Conservation (phyloP, 2,797 vertebrate species). For the Sebastes paucispinis region DNA sequence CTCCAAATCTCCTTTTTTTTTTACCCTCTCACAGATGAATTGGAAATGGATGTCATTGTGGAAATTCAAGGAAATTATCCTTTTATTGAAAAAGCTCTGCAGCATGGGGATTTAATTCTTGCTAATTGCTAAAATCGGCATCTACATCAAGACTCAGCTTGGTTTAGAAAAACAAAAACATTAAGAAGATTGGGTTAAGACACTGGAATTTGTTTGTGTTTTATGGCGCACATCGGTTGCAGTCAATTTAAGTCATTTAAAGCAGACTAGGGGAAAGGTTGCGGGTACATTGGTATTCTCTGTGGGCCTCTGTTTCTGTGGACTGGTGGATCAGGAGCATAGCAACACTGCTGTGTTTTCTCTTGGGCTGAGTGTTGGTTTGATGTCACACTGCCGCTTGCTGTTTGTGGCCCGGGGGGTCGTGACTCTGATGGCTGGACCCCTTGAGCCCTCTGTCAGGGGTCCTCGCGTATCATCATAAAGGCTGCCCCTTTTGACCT, state of each 20-base stretch:
- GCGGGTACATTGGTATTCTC: conserved; percentile 15
- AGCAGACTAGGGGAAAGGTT: conserved; percentile 7
- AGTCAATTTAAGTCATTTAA: conserved; percentile 33
- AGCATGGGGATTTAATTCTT: conserved; percentile 21
- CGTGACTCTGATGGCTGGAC: conserved; percentile 46
- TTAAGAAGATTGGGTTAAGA: conserved; percentile 30
- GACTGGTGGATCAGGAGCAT: conserved; percentile 25
- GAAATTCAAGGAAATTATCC: conserved; percentile 17
- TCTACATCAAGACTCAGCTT: not conserved
- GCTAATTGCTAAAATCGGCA: conserved; percentile 21
- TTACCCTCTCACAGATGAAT: conserved; percentile 12
- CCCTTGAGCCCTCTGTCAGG: conserved; percentile 53
- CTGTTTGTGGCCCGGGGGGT: conserved; percentile 54
- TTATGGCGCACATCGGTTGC: conserved; percentile 18
- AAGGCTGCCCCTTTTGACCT: conserved; percentile 60
- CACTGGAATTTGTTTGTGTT: conserved; percentile 27
- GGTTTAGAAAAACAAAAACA: conserved; percentile 42
- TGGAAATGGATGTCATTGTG: conserved; percentile 24
- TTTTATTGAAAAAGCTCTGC: conserved; percentile 26
- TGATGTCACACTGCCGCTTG: conserved; percentile 55
- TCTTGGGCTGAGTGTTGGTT: conserved; percentile 48
- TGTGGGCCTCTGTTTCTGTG: conserved; percentile 20
- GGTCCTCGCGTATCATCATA: conserved; percentile 51
- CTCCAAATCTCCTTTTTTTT: not conserved
- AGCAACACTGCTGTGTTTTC: conserved; percentile 26